Evolutionary conservation across 2,797 vertebrate genomes (phyloP), one percentile per base, ranked within the genome.

Genomic region (Poecilia gillii): DNA sequence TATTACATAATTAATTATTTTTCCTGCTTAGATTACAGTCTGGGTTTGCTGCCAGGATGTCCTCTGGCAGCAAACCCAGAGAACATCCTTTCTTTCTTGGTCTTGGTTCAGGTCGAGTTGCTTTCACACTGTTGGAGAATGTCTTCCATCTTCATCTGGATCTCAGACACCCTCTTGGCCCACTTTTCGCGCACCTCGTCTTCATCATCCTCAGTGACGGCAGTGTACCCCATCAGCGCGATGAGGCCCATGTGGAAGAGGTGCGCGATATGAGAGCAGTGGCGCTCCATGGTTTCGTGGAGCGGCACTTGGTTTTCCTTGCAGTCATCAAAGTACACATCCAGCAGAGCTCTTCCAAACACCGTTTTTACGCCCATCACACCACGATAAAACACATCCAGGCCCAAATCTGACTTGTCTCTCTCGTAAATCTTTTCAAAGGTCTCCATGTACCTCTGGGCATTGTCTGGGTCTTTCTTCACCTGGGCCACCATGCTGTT

Each of bases 161-260:
- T 95, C 0, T 95, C 91, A 4, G 31, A 47, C 77, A 96, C 93
- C 81, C 93, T 92, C 78, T 85, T 81, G 49, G 82, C 43, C 96
- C 96, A 96, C 85, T 95, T 96, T 2, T 94, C 88, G 5, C 88
- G 87, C 70, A 96, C 90, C 66, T 95, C 92, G 0, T 95, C 94
- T 83, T 95, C 95, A 2, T 96, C 94, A 0, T 96, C 95, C 87
- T 95, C 93, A 3, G 91, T 96, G 39, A 96, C 93, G 2, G 93
- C 80, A 2, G 92, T 95, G 92, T 95, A 96, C 41, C 86, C 96
- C 96, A 96, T 95, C 39, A 96, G 90, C 14, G 96, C 79, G 0
- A 96, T 96, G 70, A 96, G 95, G 41, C 96, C 96, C 51, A 96
- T 95, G 70, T 96, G 93, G 89, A 96, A 96, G 64, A 96, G 92